Evolutionary conservation across 2,113 vertebrate genomes (phyloP).

Genomic region (Scatophagus argus): DNA sequence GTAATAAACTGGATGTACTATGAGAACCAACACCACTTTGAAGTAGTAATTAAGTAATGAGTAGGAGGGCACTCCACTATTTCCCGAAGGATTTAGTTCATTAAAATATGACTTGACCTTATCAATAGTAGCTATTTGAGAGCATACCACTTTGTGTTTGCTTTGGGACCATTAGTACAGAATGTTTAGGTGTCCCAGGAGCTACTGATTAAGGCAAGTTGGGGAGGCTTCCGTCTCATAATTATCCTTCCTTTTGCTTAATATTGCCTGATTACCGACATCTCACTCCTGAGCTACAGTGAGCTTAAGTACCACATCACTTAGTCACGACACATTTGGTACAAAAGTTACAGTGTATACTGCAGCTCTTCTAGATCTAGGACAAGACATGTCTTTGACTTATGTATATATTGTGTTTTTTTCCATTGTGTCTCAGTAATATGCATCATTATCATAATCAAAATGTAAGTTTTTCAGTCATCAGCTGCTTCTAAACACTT

Average conservation of each 20-base stretch:
- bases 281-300: neutral
- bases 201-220: neutral
- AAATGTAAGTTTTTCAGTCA: no score
- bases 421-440: no score
- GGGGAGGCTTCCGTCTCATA: neutral
- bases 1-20: neutral
- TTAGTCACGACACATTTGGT: neutral
- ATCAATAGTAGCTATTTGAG: conserved; percentile 18
- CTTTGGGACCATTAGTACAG: neutral
- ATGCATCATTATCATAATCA: no score
- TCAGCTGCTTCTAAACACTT: no score
- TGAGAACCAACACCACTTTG: conserved; percentile 25
- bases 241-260: neutral
- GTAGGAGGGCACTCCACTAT: neutral
- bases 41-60: conserved; percentile 39
- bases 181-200: neutral
- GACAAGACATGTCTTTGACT: neutral
- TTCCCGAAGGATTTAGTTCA: conserved; percentile 36
- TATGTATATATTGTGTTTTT: neutral
- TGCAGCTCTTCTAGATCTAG: neutral
- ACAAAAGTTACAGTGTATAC: neutral
- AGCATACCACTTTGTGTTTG: neutral
- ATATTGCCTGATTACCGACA: neutral
- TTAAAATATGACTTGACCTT: conserved; percentile 56
- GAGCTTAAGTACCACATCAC: neutral